Evolutionary conservation across 2,113 vertebrate species (phyloP), one percentile per base, ranked within the genome.

Genomic region (Xiphophorus hellerii): DNA sequence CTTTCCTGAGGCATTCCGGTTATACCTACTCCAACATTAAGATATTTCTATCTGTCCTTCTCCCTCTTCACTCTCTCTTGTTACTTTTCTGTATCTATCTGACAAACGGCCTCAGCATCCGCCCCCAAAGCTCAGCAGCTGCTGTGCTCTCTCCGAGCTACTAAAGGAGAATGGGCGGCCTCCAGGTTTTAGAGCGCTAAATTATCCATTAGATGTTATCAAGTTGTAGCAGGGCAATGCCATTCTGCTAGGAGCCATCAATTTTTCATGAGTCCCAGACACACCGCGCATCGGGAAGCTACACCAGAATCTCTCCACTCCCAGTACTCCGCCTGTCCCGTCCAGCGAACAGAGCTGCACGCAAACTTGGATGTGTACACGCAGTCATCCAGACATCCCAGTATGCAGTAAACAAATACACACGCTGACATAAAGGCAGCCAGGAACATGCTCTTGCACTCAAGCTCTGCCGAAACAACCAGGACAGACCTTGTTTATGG

Each of bases 181-280:
- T 91, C 84, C 89, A 92, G 93, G 90, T 96, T 97, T 97, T 96
- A 94, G 91, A 95, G 94, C 81, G 93, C 94, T 96, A 96, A 97
- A 96, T 96, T 96, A 96, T 96, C 96, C 96, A 97, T 97, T 97
- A 96, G 95, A 96, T 97, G 97, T 98, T 96, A 96, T 97, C 96
- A 95, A 97, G 97, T 98, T 96, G 96, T 96, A 96, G 95, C 95
- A 93, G 96, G 96, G 95, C 95, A 95, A 96, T 96, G 97, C 96
- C 95, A 97, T 96, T 96, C 91, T 92, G 94, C 94, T 93, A 95
- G 95, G 95, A 93, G 93, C 92, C 95, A 98, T 98, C 95, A 97
- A 98, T 97, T 96, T 97, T 98, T 96, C 94, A 97, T 97, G 94
- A 96, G 96, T 96, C 95, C 95, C 66, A 90, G 94, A 94, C 96